Base-by-base conservation (phyloP, 2,113 vertebrate genomes). In the Petrocephalus microphthalmus region DNA sequence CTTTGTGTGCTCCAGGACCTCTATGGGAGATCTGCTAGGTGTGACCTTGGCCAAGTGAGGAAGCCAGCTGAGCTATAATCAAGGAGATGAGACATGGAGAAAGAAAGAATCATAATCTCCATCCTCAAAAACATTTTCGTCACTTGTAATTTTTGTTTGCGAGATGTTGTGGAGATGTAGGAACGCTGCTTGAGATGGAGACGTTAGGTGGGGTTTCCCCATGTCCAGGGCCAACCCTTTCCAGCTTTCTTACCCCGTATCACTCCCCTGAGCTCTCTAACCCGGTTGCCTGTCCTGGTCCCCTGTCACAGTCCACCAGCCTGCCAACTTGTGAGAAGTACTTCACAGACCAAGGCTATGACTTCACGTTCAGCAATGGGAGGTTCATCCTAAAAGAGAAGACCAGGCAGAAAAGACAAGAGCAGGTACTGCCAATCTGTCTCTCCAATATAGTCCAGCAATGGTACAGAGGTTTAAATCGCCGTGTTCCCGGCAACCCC, bases 321-420 rank as follows among this genome's bases (percentile, higher is more conserved):
- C 90, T 96, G 87, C 97, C 96, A 22, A 90, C 89, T 17, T 98
- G 97, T 94, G 95, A 96, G 89, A 88, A 94, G 42, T 97, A 96
- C 92, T 97, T 95, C 92, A 95, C 94, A 89, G 92, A 95, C 29
- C 95, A 93, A 92, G 97, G 96, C 83, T 96, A 94, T 57, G 95
- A 97, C 89, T 96, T 98, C 64, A 92, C 87, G 20, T 90, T 96
- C 91, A 93, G 93, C 56, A 95, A 96, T 56, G 96, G 96, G 87
- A 96, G 91, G 78, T 93, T 97, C 71, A 91, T 97, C 45, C 90
- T 97, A 89, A 93, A 94, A 49, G 95, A 92, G 83, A 95, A 89
- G 90, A 91, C 92, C 74, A 96, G 88, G 11, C 90, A 89, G 57
- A 90, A 87, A 91, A 92, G 94, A 89, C 93, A 92, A 83, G 91